Evolutionary conservation across 1,140 invertebrate genomes (phyloP).

Genomic region (Hyles vespertilio): DNA sequence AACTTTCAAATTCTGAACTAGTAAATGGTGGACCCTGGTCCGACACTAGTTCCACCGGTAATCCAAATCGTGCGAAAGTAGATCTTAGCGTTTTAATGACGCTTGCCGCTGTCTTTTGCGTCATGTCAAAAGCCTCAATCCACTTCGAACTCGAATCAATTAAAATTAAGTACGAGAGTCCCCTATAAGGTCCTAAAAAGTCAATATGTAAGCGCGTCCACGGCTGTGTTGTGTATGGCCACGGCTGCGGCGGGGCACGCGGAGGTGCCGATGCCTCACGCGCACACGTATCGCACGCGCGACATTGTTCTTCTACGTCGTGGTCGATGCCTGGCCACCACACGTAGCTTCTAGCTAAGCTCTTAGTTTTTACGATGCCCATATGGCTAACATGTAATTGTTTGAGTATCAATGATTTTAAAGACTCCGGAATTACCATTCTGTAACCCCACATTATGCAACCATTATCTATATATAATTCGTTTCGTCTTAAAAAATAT

Average conservation of each 20-base stretch:
- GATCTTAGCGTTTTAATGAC: conserved; percentile 18
- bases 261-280: conserved; percentile 14
- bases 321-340: conserved; percentile 74
- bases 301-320: conserved; percentile 32
- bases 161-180: conserved; percentile 53
- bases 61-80: conserved; percentile 22
- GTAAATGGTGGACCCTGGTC: conserved; percentile 28
- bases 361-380: too few relatives aligned
- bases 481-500: conserved; percentile 7
- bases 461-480: conserved; percentile 15
- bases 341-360: conserved; percentile 46
- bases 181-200: conserved; percentile 59
- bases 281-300: conserved; percentile 16
- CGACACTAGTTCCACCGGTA: conserved; percentile 21
- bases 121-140: conserved; percentile 44
- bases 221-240: conserved; percentile 16
- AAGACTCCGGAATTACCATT: conserved; percentile 22
- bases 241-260: conserved; percentile 15
- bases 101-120: conserved; percentile 4
- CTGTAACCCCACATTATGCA: conserved; percentile 8
- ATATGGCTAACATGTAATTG: conserved; percentile 52
- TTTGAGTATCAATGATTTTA: conserved; percentile 61
- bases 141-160: conserved; percentile 63
- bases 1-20: conserved; percentile 14
- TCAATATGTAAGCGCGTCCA: conserved; percentile 41